Evolutionary conservation across 1,140 invertebrate species (phyloP), one percentile per base, ranked within the genome.

Genomic region (Luehdorfia chinensis): DNA sequence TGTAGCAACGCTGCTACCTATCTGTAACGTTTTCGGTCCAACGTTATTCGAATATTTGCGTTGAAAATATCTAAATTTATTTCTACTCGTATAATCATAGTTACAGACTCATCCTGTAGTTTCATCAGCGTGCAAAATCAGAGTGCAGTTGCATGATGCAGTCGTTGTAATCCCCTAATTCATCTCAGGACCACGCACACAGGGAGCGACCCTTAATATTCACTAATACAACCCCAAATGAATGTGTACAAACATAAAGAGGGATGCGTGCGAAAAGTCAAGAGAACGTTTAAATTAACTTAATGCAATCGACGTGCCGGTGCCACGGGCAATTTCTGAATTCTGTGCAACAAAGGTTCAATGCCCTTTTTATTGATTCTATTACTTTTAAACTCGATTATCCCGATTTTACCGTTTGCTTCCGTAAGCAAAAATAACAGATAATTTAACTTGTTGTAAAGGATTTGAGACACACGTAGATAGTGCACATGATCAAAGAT

Each of bases 101-200:
- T 21, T 21, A 21, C 21, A 19, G n/a, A 32, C 47, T 30, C 79
- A 79, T 15, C 74, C 79, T 81, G 75, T 84, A 73, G 27, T 50
- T 15, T 33, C 56, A 75, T 66, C 63, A 65, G 61, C 69, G 73
- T 77, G 69, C 59, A 69, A 85, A 85, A 84, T 83, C 81, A 76
- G 78, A 81, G 78, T 83, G 81, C 81, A 85, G 67, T 84, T 77
- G 78, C 76, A 80, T 73, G 63, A 75, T 76, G 76, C 75, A 81
- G 68, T 58, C 65, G 39, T 54, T 58, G 68, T 84, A 84, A 84
- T 85, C 78, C 75, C 72, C 78, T 83, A 80, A 81, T 83, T 83
- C 78, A 84, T 81, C 80, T 73, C 58, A 60, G 55, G 46, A 37
- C 43, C 61, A 66, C 72, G 59, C 68, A 71, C 71, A 68, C 67